Base-by-base conservation (phyloP, 2,113 vertebrate species). In the Rhea pennata region DNA sequence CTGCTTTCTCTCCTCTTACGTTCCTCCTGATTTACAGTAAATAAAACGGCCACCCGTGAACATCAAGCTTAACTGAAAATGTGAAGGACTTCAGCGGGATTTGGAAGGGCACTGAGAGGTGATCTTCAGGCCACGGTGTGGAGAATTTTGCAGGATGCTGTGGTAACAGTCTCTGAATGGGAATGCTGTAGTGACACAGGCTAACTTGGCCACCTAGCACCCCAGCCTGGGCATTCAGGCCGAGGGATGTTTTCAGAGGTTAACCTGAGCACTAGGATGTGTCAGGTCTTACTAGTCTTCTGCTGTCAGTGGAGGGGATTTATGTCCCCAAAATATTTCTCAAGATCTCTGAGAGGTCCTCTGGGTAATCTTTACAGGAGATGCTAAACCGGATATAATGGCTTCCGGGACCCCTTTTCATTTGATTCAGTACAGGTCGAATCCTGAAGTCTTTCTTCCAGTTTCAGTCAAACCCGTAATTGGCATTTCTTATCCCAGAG, bases 201-300 rank as follows among this genome's bases (percentile, higher is more conserved):
- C 15, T 33, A 31, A 16, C 27, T 29, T 48, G 59, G 46, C 50
- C 40, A 12, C 9, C 48, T 5, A 46, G 44, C 26, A 6, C 1
- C 44, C 0, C 5, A 58, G 58, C 15, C 0, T 1, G 13, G n/a
- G 1, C 9, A 10, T 65, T 75, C 0, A 0, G 44, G 9, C 50
- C 62, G 46, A 24, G 11, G 4, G 22, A 2, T 23, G 24, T 12
- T 73, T 26, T 65, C 39, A 82, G 61, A 67, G 27, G 7, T 17
- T 53, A 88, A 39, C 39, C 59, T 1, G 0, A 53, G 12, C 5
- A 48, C 7, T 29, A 65, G 42, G 21, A 46, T 5, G 36, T 36
- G 36, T 48, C 0, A 0, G 11, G 8, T 77, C 36, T 59, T 40
- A 51, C 51, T 31, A 29, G 40, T 72, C n/a, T 82, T 72, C 62